These are phyloP conservation scores for Allacma fusca DNA, from an alignment of 2,888 invertebrate species.

Conservation along the genomic window DNA sequence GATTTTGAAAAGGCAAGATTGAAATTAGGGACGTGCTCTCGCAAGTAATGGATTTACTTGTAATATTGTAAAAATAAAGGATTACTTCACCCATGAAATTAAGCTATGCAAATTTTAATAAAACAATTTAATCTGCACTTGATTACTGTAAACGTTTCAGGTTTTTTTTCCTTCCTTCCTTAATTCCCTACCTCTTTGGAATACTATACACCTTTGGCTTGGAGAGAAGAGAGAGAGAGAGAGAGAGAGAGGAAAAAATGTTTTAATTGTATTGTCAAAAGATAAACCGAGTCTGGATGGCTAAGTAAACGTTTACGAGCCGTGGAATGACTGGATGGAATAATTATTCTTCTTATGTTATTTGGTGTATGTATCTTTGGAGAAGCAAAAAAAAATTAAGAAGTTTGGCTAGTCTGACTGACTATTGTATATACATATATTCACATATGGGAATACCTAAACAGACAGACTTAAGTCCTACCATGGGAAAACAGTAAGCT, in stretches of 20 bases:
- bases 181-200: too few species aligned
- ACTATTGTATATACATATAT: too few species aligned
- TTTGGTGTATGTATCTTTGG: too few species aligned
- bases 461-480: too few species aligned
- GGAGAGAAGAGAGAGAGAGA: too few species aligned
- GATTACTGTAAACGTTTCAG: not conserved
- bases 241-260: too few species aligned
- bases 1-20: not conserved
- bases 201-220: too few species aligned
- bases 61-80: slow-evolving; percentile 4
- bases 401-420: too few species aligned
- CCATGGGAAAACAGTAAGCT: too few species aligned
- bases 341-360: not conserved
- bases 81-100: slow-evolving; percentile 16
- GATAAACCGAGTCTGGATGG: not conserved
- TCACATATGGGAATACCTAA: too few species aligned
- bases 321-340: not conserved
- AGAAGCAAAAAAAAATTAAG: too few species aligned
- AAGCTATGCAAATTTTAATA: slow-evolving; percentile 16
- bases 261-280: slow-evolving; percentile 11
- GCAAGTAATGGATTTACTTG: not conserved
- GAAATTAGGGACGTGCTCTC: slow-evolving; percentile 3
- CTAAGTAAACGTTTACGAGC: slow-evolving; percentile 16
- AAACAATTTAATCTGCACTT: slow-evolving; percentile 6
- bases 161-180: not conserved